Conservation (phyloP, 2,113 vertebrate genomes). For the Oreocharis arfaki region DNA sequence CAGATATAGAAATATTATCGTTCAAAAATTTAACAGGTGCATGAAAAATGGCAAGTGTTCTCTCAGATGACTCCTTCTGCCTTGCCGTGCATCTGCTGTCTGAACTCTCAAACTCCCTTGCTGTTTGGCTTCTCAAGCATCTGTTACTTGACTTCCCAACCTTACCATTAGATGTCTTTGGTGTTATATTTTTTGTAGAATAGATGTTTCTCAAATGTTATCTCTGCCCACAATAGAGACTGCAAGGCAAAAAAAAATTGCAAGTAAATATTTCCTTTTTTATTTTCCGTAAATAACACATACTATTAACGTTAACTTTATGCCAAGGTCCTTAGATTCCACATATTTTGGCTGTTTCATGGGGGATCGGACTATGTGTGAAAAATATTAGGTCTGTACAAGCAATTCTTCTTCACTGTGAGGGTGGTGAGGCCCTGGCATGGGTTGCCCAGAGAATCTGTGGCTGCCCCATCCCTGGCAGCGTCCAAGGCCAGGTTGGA, state of each 20-base stretch:
- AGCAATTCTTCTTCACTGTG: not conserved
- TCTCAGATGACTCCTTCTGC: conserved; percentile 46
- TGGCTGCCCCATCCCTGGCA: not conserved
- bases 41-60: conserved; percentile 49
- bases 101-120: conserved; percentile 50
- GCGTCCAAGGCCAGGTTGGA: not conserved
- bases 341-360: not conserved
- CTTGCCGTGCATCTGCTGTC: not conserved
- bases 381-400: not conserved
- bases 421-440: not conserved
- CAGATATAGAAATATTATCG: not conserved
- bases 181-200: not conserved
- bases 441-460: not conserved
- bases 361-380: not conserved
- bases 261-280: not conserved
- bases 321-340: not conserved
- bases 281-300: not conserved
- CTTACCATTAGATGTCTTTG: conserved; percentile 5
- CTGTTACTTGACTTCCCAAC: conserved; percentile 56
- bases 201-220: conserved; percentile 41
- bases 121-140: conserved; percentile 31
- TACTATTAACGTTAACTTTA: not conserved
- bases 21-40: conserved; percentile 58
- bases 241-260: not conserved
- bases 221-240: not conserved